Conservation (phyloP, 2,797 vertebrate genomes). For the Gobio occitaniae region DNA sequence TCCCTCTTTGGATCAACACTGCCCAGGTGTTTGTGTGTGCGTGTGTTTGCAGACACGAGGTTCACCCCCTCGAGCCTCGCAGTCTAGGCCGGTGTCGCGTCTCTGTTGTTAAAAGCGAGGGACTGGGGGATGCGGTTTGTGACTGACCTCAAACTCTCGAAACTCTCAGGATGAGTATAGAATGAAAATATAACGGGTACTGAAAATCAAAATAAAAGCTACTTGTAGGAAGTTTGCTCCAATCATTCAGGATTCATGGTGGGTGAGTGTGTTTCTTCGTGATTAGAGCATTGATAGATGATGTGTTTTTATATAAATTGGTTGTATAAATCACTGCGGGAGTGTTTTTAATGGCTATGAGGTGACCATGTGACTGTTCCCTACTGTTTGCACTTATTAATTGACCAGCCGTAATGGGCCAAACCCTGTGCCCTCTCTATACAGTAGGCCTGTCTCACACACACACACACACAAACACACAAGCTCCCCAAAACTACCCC, state of each 20-base stretch:
- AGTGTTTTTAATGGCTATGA: conserved; percentile 72
- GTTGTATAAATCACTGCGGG: conserved; percentile 80
- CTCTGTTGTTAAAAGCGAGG: conserved; percentile 45
- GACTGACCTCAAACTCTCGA: conserved; percentile 22
- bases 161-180: conserved; percentile 30
- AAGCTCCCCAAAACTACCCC: conserved; percentile 3
- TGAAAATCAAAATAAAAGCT: conserved; percentile 31
- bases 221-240: conserved; percentile 25
- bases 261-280: conserved; percentile 49
- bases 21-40: conserved; percentile 28
- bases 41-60: conserved; percentile 45
- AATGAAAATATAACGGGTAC: conserved; percentile 32
- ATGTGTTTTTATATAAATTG: conserved; percentile 79
- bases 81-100: conserved; percentile 14
- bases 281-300: conserved; percentile 63
- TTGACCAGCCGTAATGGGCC: conserved; percentile 31
- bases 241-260: conserved; percentile 26
- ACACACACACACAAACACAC: conserved; percentile 42
- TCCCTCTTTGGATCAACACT: conserved; percentile 55
- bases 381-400: conserved; percentile 51
- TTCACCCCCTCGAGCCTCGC: conserved; percentile 45
- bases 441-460: conserved; percentile 19
- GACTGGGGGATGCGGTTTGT: conserved; percentile 38
- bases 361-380: conserved; percentile 61
- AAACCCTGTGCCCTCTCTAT: conserved; percentile 37